Evolutionary conservation across 2,113 vertebrate genomes (phyloP).

Genomic region (Glareola pratincola): DNA sequence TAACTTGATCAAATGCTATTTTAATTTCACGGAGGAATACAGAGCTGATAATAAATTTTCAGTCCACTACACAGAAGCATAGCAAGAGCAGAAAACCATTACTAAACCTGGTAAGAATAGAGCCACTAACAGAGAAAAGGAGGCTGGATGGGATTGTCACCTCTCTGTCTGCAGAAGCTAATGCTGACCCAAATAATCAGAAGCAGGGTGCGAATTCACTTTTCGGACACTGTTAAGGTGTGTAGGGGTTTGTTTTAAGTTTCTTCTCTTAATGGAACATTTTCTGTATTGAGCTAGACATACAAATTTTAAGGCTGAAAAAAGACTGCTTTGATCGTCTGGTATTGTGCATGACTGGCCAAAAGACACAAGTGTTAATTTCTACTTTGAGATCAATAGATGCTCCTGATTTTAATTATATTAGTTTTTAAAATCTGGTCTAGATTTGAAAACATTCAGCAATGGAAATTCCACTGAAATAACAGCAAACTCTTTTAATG

Average conservation of each 20-base stretch:
- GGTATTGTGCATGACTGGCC: background rate
- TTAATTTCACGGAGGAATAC: background rate
- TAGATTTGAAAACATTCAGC: background rate
- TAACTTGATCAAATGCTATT: background rate
- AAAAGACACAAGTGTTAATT: background rate
- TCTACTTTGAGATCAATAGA: background rate
- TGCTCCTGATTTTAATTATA: background rate
- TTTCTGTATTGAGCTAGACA: background rate
- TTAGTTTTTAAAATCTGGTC: background rate
- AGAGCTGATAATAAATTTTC: background rate
- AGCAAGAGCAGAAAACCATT: background rate
- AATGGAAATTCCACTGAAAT: background rate
- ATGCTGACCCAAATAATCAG: conserved; percentile 9
- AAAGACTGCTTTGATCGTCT: background rate
- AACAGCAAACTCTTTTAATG: background rate
- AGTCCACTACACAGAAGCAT: background rate
- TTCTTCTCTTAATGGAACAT: background rate
- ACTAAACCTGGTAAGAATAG: background rate
- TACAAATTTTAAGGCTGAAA: background rate
- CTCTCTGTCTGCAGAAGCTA: background rate
- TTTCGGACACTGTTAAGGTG: conserved; percentile 10
- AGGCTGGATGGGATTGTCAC: background rate
- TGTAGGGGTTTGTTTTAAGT: conserved; percentile 25
- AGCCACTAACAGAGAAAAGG: background rate
- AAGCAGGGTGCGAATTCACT: conserved; percentile 34